phyloP scores from a whole-genome alignment of 2,888 invertebrate species.

The Cosmorhoe ocellata region DNA sequence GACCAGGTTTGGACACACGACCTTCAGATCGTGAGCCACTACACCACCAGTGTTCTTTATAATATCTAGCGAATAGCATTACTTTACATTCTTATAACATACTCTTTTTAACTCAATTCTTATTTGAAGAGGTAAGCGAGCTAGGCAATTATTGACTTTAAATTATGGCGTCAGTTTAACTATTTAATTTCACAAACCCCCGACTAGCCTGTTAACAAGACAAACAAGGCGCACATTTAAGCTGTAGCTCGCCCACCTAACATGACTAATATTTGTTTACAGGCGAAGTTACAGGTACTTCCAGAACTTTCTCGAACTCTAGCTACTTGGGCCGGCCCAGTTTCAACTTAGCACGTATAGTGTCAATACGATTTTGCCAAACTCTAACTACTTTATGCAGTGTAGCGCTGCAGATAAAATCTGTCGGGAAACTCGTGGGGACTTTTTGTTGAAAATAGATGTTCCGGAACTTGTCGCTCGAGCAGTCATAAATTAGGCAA shows the following conservation, averaged over 20 bases:
- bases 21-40: too few relatives aligned
- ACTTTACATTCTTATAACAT: too few relatives aligned
- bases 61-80: too few relatives aligned
- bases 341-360: slow-evolving; percentile 35
- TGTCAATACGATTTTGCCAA: slow-evolving; percentile 54
- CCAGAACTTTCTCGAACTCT: slow-evolving; percentile 12
- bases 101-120: too few relatives aligned
- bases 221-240: slow-evolving; percentile 21
- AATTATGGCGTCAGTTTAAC: not conserved
- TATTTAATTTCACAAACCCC: not conserved
- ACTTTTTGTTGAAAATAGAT: slow-evolving; percentile 22
- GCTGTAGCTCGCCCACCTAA: slow-evolving; percentile 9
- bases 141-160: too few relatives aligned
- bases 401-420: slow-evolving; percentile 37
- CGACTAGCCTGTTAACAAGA: not conserved
- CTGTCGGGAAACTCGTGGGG: slow-evolving; percentile 25
- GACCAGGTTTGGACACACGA: too few relatives aligned
- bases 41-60: too few relatives aligned
- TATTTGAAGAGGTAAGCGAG: too few relatives aligned
- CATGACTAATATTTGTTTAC: slow-evolving; percentile 23
- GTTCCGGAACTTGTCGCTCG: slow-evolving; percentile 11
- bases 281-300: slow-evolving; percentile 6
- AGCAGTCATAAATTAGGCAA: slow-evolving; percentile 12
- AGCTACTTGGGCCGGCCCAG: slow-evolving; percentile 32
- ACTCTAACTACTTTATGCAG: slow-evolving; percentile 49